Base-by-base conservation (phyloP, 2,113 vertebrate species). In the Phrynocephalus versicolor region DNA sequence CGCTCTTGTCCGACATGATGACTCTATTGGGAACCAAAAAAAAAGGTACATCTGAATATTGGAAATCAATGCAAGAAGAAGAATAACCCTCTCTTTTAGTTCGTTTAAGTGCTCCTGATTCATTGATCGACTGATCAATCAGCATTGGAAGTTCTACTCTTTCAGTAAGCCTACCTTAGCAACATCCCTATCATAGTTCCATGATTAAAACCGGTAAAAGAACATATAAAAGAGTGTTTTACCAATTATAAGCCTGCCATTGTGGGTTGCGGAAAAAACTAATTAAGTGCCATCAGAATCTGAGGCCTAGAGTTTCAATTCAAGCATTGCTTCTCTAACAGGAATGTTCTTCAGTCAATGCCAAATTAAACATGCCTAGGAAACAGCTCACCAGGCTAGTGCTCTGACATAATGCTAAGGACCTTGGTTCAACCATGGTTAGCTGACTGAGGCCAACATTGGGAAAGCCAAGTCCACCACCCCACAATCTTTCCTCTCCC, bases 1-100 rank as follows among this genome's bases (percentile, higher is more conserved):
- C 99, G 74, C 98, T 99, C 96, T 99, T 99, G 94, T 99, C 99
- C 57, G 99, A 98, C 99, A 99, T 99, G 91, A 91, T 97, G 93
- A 92, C 91, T 93, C 93, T 86, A 70, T 89, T 87, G 79, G 73
- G 82, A 77, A 51, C 16, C 64, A 88, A 90, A 88, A 88, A 90
- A 88, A 55, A 79, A 9, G 82, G 92, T 25, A 64, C 27, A 88
- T 87, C 23, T 92, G 90, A 89, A 87, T 71, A 6, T 74, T 9
- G 21, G 76, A 90, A 89, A 90, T 9, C 8, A 83, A 86, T n/a
- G 21, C 91, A 69, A 30, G 41, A 79, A 33, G n/a, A 1, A 69
- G 4, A 78, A 71, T 51, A 51, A 5, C 45, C 5, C 45, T 51
- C 45, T 10, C 10, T 85, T 83, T 21, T 1, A 0, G 41, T 77